Base-by-base conservation (phyloP, 2,888 invertebrate species). In the Dusona sp. region DNA sequence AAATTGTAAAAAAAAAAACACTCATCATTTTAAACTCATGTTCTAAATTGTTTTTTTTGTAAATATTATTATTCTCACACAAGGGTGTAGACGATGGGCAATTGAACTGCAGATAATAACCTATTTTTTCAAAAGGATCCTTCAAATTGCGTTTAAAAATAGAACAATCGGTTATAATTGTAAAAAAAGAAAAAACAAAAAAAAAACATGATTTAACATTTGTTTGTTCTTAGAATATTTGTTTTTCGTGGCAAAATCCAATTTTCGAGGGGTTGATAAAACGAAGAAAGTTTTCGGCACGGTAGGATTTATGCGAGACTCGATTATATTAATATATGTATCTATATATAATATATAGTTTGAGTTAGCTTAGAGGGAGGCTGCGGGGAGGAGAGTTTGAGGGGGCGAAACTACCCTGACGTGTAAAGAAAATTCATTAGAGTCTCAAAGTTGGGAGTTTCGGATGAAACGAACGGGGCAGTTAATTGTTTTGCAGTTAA, bases 351-450 rank as follows among this genome's bases (percentile, higher is more conserved):
- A 25, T 51, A 45, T 45, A 19, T 33, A 61, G 83, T 64, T 83
- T 48, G 79, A 79, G 70, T 64, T 64, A 29, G 29, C 29, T 29
- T 6, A 8, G 29, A 16, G 16, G 61, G 29, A 61, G 13, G 16
- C 70, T 45, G n/a, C 38, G n/a, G 77, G 70, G 48, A 82, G 77
- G n/a, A n/a, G n/a, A n/a, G n/a, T n/a, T n/a, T n/a, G n/a, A n/a
- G n/a, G n/a, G 85, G 82, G 68, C 79, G 54, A 88, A 82, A 87
- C 84, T 70, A 77, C 54, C 81, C 64, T 78, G 83, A 79, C 75
- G 75, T 54, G 70, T 78, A 89, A 89, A 88, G 87, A 86, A 89
- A 91, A 89, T 90, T 89, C 88, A 91, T 90, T 88, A 88, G 89
- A 88, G 70, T 77, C 83, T 33, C 65, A 70, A 88, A 88, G 83